Evolutionary conservation across 2,113 vertebrate species (phyloP).

Genomic region (Catagonus wagneri): DNA sequence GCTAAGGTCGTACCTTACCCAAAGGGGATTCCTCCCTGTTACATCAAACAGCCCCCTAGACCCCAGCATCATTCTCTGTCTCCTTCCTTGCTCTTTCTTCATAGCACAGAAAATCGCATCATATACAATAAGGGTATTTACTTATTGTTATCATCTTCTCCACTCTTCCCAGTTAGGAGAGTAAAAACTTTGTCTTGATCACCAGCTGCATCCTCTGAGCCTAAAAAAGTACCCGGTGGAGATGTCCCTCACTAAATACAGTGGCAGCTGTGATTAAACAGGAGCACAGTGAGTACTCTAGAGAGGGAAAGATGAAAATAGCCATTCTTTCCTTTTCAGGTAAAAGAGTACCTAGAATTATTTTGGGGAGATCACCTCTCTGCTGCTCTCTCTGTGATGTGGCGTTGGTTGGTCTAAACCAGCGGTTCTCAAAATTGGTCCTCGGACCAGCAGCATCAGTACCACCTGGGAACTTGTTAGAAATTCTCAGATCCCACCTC

Average conservation of each 20-base stretch:
- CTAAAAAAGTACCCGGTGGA: not conserved
- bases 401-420: too few species aligned
- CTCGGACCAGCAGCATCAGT: not conserved
- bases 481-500: not conserved
- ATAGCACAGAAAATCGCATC: not conserved
- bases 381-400: not conserved
- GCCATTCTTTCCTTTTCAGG: not conserved
- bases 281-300: rapidly evolving
- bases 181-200: not conserved
- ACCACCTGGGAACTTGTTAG: not conserved
- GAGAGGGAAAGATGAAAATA: not conserved
- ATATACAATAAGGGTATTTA: not conserved
- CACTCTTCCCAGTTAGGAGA: not conserved
- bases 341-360: not conserved
- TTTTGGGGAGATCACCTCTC: not conserved
- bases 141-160: not conserved
- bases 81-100: not conserved
- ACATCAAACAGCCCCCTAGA: not conserved
- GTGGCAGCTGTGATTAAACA: not conserved
- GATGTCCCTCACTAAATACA: not conserved
- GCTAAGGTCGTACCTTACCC: not conserved
- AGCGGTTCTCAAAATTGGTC: not conserved
- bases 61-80: rapidly evolving
- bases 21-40: not conserved
- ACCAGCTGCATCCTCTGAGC: not conserved